Base-by-base conservation (phyloP, 2,888 invertebrate genomes). In the Bedellia somnulentella region DNA sequence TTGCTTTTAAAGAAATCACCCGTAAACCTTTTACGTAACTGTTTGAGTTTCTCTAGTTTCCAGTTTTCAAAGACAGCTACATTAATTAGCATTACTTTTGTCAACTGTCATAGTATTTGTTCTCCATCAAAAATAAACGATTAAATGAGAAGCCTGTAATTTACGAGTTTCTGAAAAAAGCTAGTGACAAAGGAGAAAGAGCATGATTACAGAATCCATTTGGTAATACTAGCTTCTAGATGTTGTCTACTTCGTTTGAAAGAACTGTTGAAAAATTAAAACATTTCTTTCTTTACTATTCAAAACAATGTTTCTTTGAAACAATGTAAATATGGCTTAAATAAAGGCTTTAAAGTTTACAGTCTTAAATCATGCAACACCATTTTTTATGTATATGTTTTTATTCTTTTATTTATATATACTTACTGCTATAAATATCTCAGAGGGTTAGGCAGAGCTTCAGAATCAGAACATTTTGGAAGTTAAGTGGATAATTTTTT, bases 111-210 rank as follows among this genome's bases (percentile, higher is more conserved):
- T 27, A 16, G 16, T 16, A 27, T 27, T 17, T 18, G 11, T 24
- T 24, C 42, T 40, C 43, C 31, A 34, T 38, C 39, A 37, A 50
- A 46, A 52, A 51, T 52, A 57, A 57, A 64, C 58, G 57, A 57
- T 57, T 52, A 53, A 57, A 56, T 57, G 57, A 55, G 57, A 54
- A 57, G 54, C 59, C 61, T 68, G 61, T 67, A 66, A 68, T 67
- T 66, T 60, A 58, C 60, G 51, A 49, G 44, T 37, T 56, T 49
- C 61, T 59, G 63, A 68, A 66, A 53, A 54, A 52, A 58, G 57
- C 50, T 15, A 57, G 57, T 56, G 61, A 62, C 60, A 60, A 60
- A 56, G 53, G 44, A 56, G 42, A 48, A 49, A 52, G 57, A 58
- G 52, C 43, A 49, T 53, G 54, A 61, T 58, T 61, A 59, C 54